Percentiles rank a stretch among this genome's conserved stretches.
Evolutionary conservation across 2,113 vertebrate species (phyloP).

Genomic region (Verasper variegatus): DNA sequence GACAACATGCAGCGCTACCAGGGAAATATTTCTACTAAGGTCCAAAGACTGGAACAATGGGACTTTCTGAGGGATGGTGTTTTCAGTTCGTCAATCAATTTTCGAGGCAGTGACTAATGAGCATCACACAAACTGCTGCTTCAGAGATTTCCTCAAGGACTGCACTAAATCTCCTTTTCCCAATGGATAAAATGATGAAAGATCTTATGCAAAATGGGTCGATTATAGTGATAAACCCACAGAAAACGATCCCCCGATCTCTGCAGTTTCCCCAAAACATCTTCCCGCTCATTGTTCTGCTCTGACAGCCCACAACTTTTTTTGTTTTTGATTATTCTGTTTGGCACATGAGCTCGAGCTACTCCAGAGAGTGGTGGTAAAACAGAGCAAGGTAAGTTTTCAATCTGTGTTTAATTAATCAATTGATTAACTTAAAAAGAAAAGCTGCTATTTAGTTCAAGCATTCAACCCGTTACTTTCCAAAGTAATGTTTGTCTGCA

Average conservation of each 20-base stretch:
- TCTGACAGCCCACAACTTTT: background rate
- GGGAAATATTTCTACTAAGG: background rate
- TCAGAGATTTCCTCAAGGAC: background rate
- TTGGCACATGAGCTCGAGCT: background rate
- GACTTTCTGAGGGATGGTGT: too few species aligned
- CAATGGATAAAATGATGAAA: background rate
- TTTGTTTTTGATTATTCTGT: background rate
- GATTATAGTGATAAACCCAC: background rate
- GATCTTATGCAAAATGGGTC: background rate
- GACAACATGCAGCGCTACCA: background rate
- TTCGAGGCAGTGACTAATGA: background rate
- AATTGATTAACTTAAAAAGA: too few species aligned
- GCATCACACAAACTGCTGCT: background rate
- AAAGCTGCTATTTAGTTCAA: background rate
- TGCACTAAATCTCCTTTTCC: background rate
- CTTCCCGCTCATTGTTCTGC: background rate
- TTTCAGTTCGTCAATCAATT: background rate
- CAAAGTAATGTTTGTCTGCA: conserved; percentile 32
- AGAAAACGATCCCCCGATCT: background rate
- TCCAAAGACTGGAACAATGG: background rate
- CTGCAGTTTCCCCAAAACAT: background rate
- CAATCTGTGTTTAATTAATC: too few species aligned
- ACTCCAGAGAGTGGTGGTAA: background rate
- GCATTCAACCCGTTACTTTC: conserved; percentile 16
- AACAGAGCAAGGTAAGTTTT: too few species aligned